These are phyloP conservation scores for Oedothorax gibbosus DNA, from an alignment of 1,140 invertebrate species.

Conservation along the genomic window DNA sequence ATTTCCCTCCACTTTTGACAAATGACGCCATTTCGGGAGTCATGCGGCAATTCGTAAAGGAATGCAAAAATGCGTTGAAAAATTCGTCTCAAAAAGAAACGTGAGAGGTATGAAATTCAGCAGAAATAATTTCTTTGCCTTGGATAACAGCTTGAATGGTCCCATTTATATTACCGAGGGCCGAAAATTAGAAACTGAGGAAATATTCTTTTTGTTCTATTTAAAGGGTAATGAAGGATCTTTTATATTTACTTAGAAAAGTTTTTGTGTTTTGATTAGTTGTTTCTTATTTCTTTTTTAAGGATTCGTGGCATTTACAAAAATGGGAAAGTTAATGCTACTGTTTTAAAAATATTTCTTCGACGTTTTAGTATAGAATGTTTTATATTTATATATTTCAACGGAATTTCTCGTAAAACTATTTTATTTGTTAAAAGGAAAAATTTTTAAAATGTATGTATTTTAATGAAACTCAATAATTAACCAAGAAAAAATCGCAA, in stretches of 20 bases:
- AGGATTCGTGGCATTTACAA: no score
- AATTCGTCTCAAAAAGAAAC: constrained; percentile 2
- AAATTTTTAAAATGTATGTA: no score
- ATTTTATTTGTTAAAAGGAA: no score
- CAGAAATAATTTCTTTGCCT: constrained; percentile 40
- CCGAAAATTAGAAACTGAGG: constrained; percentile 43
- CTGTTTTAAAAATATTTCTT: no score
- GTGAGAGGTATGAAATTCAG: constrained; percentile 22
- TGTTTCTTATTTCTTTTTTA: no score
- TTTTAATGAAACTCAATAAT: no score
- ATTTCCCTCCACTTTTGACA: constrained; percentile 40
- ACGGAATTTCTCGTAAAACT: no score
- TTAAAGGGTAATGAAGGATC: neutral
- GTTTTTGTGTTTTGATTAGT: neutral
- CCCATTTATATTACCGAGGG: constrained; percentile 41
- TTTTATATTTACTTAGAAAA: neutral
- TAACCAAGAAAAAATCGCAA: no score
- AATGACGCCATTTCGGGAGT: constrained; percentile 40
- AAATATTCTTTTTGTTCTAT: constrained; percentile 10
- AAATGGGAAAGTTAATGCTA: no score
- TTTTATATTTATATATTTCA: no score
- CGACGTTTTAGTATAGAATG: no score
- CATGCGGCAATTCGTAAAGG: constrained; percentile 4
- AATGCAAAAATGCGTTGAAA: constrained; percentile 5
- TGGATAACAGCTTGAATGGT: constrained; percentile 49